A percentile compares a stretch with the other conserved stretches of the same genome.
These are phyloP conservation scores for Zelleria hepariella DNA, from an alignment of 2,888 invertebrate genomes.

Conservation along the genomic window DNA sequence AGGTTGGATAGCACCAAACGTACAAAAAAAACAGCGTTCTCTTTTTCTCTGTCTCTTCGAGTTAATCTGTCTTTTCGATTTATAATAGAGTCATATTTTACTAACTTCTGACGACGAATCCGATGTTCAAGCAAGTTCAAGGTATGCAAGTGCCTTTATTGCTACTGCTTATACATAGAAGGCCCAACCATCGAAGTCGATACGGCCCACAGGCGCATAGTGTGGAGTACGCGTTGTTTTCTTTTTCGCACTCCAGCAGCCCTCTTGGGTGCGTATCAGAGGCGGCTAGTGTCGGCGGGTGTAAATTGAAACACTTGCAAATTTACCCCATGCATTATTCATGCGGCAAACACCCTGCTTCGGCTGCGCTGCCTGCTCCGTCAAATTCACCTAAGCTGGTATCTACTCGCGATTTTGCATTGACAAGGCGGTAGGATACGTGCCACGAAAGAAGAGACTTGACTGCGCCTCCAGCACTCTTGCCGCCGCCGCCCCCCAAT, in stretches of 20 bases:
- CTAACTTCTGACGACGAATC: too few species aligned
- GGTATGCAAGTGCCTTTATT: not conserved
- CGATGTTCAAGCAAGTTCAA: too few species aligned
- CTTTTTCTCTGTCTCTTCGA: too few species aligned
- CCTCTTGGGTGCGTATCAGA: slow-evolving; percentile 52
- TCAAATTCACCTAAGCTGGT: not conserved
- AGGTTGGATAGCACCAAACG: too few species aligned
- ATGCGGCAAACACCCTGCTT: slow-evolving; percentile 56
- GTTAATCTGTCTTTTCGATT: too few species aligned
- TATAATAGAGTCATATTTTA: too few species aligned
- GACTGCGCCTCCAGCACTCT: too few species aligned
- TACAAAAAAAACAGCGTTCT: too few species aligned
- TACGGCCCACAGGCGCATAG: not conserved
- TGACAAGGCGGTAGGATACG: too few species aligned
- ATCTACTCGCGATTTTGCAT: not conserved
- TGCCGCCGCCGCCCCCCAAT: too few species aligned
- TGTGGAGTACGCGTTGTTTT: slow-evolving; percentile 33
- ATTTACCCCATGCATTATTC: slow-evolving; percentile 71
- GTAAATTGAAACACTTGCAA: slow-evolving; percentile 73
- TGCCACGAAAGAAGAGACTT: too few species aligned
- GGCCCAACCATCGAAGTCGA: not conserved
- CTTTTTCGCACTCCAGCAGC: slow-evolving; percentile 62
- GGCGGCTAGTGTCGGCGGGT: slow-evolving; percentile 56
- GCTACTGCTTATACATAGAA: not conserved
- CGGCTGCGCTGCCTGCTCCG: slow-evolving; percentile 21